Evolutionary conservation across 2,888 invertebrate genomes (phyloP), one percentile per base, ranked within the genome.

Genomic region (Heliconius erato): DNA sequence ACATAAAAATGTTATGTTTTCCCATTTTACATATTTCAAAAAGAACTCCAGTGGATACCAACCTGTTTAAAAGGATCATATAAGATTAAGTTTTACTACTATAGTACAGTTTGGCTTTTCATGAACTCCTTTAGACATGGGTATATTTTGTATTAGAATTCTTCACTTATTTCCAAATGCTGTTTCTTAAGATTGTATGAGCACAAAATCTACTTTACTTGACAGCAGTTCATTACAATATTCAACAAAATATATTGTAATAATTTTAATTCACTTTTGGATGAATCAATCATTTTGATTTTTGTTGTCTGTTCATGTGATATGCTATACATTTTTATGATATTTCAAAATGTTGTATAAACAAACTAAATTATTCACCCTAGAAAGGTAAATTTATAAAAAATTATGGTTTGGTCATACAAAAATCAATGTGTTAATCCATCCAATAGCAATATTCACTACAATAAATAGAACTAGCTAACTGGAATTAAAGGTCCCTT

Each of bases 1-100:
- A 96, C 96, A 96, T 96, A 96, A 96, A 96, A 96, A 96, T 96
- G 96, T 96, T 96, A 96, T 93, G 91, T 91, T 95, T 93, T 92
- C 93, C 92, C 92, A 93, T 95, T 95, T 95, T 95, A 95, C 92
- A 96, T 92, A 94, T 94, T 94, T 95, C 91, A 90, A 94, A 95
- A 95, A 93, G 89, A 94, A 94, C 93, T 89, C 94, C 93, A 93
- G 93, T 94, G 92, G 92, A 92, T 92, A 91, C 91, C 92, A 92
- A 93, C 91, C 92, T 82, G 90, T 91, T 94, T 84, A 95, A 93
- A 94, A 92, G 91, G 90, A 92, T 94, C 91, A 93, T 91, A 91
- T 91, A 90, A 91, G 92, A 88, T 91, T 94, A 93, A 92, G 92
- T 91, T 89, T 92, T 89, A 89, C 84, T 90, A 90, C 94, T 95